Conservation (phyloP, 2,888 invertebrate genomes). For the Campoplex nolae region DNA sequence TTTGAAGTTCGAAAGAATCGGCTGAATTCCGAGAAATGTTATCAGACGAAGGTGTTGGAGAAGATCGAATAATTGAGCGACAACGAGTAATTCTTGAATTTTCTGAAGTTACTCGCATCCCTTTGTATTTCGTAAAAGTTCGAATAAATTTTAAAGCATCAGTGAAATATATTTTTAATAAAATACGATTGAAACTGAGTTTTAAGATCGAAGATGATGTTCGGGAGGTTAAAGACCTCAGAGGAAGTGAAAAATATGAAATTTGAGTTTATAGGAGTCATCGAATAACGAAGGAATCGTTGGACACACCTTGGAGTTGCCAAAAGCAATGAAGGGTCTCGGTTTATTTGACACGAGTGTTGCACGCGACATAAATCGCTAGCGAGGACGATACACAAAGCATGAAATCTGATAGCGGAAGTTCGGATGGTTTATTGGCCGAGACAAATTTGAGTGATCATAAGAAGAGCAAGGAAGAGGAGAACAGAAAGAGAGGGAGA, state of each 20-base stretch:
- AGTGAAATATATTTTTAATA: too few species aligned
- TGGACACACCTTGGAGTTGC: slow-evolving; percentile 49
- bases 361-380: background rate
- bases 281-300: slow-evolving; percentile 29
- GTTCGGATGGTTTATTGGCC: slow-evolving; percentile 62
- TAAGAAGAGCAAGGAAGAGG: background rate
- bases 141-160: too few species aligned
- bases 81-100: too few species aligned
- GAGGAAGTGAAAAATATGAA: slow-evolving; percentile 31
- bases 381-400: slow-evolving; percentile 19
- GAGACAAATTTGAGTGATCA: slow-evolving; percentile 52
- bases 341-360: slow-evolving; percentile 14
- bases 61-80: too few species aligned
- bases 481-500: slow-evolving; percentile 10
- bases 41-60: too few species aligned
- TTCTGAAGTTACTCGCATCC: too few species aligned
- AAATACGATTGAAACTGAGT: too few species aligned
- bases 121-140: too few species aligned
- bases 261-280: background rate
- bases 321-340: slow-evolving; percentile 38
- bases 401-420: slow-evolving; percentile 62
- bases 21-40: too few species aligned
- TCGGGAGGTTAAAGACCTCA: background rate
- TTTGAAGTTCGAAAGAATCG: too few species aligned
- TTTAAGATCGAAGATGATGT: background rate